A percentile compares a stretch with the other conserved stretches of the same genome.
phyloP scores from a whole-genome alignment of 2,113 vertebrate species.

The Butorides virescens region DNA sequence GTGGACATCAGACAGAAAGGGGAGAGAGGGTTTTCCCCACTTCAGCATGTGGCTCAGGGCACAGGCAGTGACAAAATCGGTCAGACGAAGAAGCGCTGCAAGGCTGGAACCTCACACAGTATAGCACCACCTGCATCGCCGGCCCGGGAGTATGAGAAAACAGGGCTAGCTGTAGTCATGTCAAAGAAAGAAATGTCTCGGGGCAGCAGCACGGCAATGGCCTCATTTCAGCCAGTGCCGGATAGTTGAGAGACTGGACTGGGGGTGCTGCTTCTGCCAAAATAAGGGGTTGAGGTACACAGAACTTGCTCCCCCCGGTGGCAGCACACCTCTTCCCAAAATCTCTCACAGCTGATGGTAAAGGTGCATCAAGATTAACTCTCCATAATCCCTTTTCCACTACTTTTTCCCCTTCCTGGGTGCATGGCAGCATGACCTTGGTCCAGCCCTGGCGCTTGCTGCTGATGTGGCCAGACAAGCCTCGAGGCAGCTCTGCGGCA shows the following conservation, averaged over 20 bases:
- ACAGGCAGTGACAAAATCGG: background rate
- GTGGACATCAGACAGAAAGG: background rate
- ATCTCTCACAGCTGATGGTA: background rate
- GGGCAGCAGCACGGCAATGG: background rate
- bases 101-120: background rate
- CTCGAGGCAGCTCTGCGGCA: background rate
- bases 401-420: background rate
- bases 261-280: background rate
- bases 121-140: fast-evolving
- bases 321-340: background rate
- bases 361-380: background rate
- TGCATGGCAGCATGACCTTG: background rate
- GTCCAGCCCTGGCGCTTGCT: background rate
- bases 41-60: background rate
- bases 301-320: background rate
- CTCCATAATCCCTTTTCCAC: background rate
- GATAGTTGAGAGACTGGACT: background rate
- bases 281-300: background rate
- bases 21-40: background rate
- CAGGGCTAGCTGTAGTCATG: background rate
- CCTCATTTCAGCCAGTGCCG: background rate
- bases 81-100: fast-evolving
- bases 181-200: background rate
- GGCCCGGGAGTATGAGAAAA: fast-evolving
- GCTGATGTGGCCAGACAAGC: background rate